Base-by-base conservation (phyloP, 1,140 invertebrate genomes). In the Chymomyza costata region DNA sequence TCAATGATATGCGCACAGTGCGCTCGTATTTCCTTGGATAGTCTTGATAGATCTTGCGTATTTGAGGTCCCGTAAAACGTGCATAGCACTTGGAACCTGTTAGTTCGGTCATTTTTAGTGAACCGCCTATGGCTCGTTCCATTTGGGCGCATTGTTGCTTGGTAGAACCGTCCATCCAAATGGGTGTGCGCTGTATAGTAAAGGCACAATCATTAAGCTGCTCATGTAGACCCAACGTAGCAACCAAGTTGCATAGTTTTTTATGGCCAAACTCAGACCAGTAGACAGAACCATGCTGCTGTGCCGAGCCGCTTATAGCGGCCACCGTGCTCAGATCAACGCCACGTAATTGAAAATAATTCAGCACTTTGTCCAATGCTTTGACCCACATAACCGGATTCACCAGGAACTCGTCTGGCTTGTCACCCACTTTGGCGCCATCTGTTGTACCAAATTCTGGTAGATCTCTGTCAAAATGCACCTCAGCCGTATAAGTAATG, bases 251-350 rank as follows among this genome's bases (percentile, higher is more conserved):
- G 48, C 86, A 85, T 0, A 99, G 86, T 0, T 89, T 88, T 17
- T 89, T 74, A 39, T 89, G 87, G 7, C 93, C 91, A 8, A 92
- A 91, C 53, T 90, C 91, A 51, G 91, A 89, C 97, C 97, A 99
- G 86, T 94, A 98, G 5, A 99, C 93, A 49, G 95, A 95, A 0
- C 96, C 96, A 86, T 98, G 95, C 94, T 98, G 96, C 94, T 97
- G 96, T 0, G 91, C 95, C 51, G 92, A 90, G 3, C 96, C 96
- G n/a, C 93, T 95, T 47, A 99, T 85, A 7, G 93, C 92, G 1
- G 87, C 89, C 13, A 98, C 90, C 69, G 89, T 90, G 15, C 90
- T 89, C 74, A 98, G 94, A 84, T 97, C 92, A 8, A 95, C 92
- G 1, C 94, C 94, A 43, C 89, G 90, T 0, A 92, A 87, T 39